These are phyloP conservation scores for Hyperoplus lanceolatus DNA, from an alignment of 2,797 vertebrate species.

Conservation along the genomic window DNA sequence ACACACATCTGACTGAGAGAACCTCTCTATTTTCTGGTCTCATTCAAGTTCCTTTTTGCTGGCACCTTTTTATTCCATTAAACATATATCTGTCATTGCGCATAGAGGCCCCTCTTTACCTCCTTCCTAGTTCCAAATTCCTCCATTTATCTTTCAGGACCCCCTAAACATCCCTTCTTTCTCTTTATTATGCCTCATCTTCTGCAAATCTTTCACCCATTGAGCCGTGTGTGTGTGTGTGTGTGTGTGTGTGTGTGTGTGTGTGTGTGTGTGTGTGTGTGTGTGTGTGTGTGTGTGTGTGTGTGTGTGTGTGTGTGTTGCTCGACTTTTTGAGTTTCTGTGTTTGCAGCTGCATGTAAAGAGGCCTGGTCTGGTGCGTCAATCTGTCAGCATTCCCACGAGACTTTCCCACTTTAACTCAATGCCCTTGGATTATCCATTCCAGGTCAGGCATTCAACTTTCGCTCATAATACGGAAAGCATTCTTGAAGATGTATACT, in stretches of 20 bases:
- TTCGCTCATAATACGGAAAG: constrained; percentile 16
- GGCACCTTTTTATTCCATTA: constrained; percentile 24
- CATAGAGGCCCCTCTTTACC: background rate
- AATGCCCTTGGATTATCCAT: constrained; percentile 41
- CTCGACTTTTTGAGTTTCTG: constrained; percentile 35
- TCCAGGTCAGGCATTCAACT: constrained; percentile 5
- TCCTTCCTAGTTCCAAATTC: constrained; percentile 9
- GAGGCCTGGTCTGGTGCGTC: constrained; percentile 48
- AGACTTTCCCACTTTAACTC: constrained; percentile 1
- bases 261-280: constrained; percentile 18
- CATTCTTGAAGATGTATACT: background rate
- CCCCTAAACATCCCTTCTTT: background rate
- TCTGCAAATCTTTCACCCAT: constrained; percentile 34
- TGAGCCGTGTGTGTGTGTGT: too few species aligned
- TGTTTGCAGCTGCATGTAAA: constrained; percentile 63
- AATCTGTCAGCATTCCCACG: constrained; percentile 54
- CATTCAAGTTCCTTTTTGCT: background rate
- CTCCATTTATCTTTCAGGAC: constrained; percentile 22
- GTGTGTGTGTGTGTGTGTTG: constrained; percentile 34
- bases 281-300: constrained; percentile 10
- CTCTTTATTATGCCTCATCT: constrained; percentile 23
- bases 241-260: constrained; percentile 19
- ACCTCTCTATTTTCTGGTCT: background rate
- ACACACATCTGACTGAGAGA: constrained; percentile 30
- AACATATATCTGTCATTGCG: constrained; percentile 19